Evolutionary conservation across 2,888 invertebrate species (phyloP).

Genomic region (Hetaerina titia): DNA sequence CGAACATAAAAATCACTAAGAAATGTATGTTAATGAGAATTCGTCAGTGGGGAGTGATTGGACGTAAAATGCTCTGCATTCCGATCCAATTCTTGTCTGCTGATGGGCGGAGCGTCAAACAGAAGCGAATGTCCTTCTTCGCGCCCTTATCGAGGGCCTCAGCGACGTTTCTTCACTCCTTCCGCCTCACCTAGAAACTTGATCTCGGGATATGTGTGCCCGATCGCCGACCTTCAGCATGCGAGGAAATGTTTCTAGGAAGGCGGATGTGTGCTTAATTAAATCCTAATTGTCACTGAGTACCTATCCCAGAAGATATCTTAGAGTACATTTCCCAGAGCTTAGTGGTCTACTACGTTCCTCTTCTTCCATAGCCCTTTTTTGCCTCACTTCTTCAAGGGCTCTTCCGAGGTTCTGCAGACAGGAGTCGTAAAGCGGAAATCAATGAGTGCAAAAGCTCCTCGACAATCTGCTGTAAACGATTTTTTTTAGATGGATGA

Average conservation of each 20-base stretch:
- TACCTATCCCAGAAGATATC: not conserved
- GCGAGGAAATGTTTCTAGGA: not conserved
- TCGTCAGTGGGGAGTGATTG: not conserved
- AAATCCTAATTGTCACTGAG: not conserved
- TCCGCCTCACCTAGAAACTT: not conserved
- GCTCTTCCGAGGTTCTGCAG: too few species aligned
- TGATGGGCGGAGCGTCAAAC: not conserved
- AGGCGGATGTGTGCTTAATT: not conserved
- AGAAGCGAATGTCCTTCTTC: not conserved
- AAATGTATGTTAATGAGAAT: not conserved
- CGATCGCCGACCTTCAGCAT: not conserved
- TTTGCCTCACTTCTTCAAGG: too few species aligned
- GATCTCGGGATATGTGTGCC: not conserved
- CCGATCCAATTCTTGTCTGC: not conserved
- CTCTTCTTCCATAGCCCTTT: too few species aligned
- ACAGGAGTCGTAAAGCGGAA: too few species aligned
- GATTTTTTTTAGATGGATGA: too few species aligned
- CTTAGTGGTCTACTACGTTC: not conserved
- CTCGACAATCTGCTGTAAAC: too few species aligned
- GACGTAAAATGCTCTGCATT: not conserved
- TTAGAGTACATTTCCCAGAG: not conserved
- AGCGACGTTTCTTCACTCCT: not conserved
- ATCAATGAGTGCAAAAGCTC: too few species aligned
- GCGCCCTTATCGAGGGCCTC: slow-evolving; percentile 1
- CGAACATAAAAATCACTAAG: too few species aligned